These are phyloP conservation scores for Drosophila mayaguana DNA, from an alignment of 2,888 invertebrate genomes.

Conservation along the genomic window DNA sequence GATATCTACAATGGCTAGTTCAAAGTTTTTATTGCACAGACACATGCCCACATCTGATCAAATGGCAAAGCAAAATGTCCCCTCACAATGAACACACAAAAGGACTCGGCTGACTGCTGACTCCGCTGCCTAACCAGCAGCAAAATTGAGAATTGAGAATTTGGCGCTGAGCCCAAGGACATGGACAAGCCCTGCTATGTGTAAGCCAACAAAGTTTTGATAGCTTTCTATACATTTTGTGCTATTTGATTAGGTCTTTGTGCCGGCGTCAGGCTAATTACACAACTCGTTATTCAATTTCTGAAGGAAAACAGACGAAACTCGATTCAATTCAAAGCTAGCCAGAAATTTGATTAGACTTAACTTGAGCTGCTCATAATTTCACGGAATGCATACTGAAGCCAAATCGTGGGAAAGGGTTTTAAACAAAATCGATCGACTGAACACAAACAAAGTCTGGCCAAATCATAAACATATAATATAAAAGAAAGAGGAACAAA, in stretches of 20 bases:
- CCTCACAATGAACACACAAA: slow-evolving; percentile 64
- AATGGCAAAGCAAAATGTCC: slow-evolving; percentile 53
- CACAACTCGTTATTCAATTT: slow-evolving; percentile 26
- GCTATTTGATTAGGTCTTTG: slow-evolving; percentile 49
- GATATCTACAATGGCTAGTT: slow-evolving; percentile 65
- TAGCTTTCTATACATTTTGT: slow-evolving; percentile 49
- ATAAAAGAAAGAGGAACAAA: slow-evolving; percentile 44
- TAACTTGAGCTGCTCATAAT: background rate
- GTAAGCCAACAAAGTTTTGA: slow-evolving; percentile 67
- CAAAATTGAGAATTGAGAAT: slow-evolving; percentile 29
- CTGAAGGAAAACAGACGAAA: slow-evolving; percentile 6
- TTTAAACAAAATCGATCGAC: slow-evolving; percentile 5
- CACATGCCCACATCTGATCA: slow-evolving; percentile 53
- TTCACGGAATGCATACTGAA: slow-evolving; percentile 41
- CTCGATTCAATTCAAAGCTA: background rate
- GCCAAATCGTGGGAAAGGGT: slow-evolving; percentile 48
- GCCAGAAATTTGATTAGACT: background rate
- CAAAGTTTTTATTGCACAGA: slow-evolving; percentile 71
- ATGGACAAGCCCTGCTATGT: slow-evolving; percentile 20
- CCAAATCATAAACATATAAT: slow-evolving; percentile 41
- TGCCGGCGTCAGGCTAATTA: slow-evolving; percentile 38
- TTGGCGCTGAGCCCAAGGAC: slow-evolving; percentile 36
- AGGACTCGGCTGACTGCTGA: slow-evolving; percentile 5
- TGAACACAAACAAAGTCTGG: slow-evolving; percentile 12
- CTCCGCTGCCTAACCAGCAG: slow-evolving; percentile 57